phyloP scores from a whole-genome alignment of 2,113 vertebrate genomes.

The Gopherus flavomarginatus region DNA sequence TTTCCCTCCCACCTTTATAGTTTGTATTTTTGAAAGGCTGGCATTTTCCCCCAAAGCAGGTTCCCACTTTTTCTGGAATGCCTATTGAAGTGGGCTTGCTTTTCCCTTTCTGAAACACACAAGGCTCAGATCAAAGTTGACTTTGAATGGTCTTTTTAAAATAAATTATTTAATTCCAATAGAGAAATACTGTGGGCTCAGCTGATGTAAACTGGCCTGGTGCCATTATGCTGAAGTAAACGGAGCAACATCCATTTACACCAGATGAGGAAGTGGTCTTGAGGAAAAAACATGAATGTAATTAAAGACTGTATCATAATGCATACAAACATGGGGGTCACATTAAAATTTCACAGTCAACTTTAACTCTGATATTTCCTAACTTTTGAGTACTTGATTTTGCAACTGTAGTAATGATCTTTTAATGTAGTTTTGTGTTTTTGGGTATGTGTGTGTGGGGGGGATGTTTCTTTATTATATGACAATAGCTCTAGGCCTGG shows the following conservation, averaged over 20 bases:
- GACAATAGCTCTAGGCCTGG: slow-evolving; percentile 54
- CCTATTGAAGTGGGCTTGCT: background rate
- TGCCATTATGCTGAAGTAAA: background rate
- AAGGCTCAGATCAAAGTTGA: background rate
- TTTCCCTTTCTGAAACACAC: background rate
- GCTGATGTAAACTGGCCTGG: background rate
- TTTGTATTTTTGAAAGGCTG: background rate
- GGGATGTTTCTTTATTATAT: slow-evolving; percentile 21
- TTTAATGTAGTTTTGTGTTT: background rate
- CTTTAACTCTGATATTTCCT: background rate
- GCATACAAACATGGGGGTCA: background rate
- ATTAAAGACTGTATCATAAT: background rate
- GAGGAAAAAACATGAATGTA: background rate
- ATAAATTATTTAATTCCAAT: background rate
- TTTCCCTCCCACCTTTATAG: background rate
- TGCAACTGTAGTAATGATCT: background rate
- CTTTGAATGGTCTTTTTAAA: background rate
- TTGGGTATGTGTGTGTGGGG: background rate
- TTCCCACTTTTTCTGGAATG: background rate
- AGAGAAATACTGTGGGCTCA: background rate
- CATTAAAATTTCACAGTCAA: background rate
- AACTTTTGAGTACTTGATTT: background rate
- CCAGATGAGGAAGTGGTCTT: background rate
- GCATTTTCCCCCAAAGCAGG: background rate
- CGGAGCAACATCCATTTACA: background rate